Base-by-base conservation (phyloP, 1,140 invertebrate species). In the Meloidogyne chitwoodi region DNA sequence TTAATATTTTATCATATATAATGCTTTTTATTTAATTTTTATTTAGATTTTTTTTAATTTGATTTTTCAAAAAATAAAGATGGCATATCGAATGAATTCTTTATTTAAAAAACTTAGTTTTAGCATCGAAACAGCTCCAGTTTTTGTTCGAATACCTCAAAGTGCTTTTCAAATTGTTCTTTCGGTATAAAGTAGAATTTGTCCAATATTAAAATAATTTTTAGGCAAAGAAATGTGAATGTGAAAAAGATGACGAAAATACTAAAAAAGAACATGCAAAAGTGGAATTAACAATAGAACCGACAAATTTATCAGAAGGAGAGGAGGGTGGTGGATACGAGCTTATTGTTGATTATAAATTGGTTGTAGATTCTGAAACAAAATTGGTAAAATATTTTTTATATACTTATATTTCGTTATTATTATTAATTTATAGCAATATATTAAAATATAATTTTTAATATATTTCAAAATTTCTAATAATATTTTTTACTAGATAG, bases 121-220 rank as follows among this genome's bases (percentile, higher is more conserved):
- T 22, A 61, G 61, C 48, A 24, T 64, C 22, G 70, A 31, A 12
- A 14, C 24, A 0, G 10, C 22, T 19, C 70, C 70, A 11, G 24
- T 73, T n/a, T 63, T 48, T 26, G 56, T 73, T 22, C 26, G 38
- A 22, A 26, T 73, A 16, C 29, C 70, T 31, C 27, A 56, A 19
- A 73, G 56, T 38, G 61, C 56, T n/a, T 73, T 73, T 34, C 48
- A 73, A 26, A 41, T 73, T 29, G 6, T 73, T 27, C 70, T 73
- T 31, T 63, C 70, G 19, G 70, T 73, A 16, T 26, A 22, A 27
- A 69, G n/a, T 69, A 41, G 2, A 26, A 69, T 38, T 41, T 19
- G 0, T 34, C 38, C 38, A 62, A 38, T 14, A 44, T 62, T 11
- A 56, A n/a, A 70, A 63, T n/a, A 24, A 44, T n/a, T 6, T 31